Evolutionary conservation across 2,113 vertebrate genomes (phyloP), one percentile per base, ranked within the genome.

Genomic region (Alosa alosa): DNA sequence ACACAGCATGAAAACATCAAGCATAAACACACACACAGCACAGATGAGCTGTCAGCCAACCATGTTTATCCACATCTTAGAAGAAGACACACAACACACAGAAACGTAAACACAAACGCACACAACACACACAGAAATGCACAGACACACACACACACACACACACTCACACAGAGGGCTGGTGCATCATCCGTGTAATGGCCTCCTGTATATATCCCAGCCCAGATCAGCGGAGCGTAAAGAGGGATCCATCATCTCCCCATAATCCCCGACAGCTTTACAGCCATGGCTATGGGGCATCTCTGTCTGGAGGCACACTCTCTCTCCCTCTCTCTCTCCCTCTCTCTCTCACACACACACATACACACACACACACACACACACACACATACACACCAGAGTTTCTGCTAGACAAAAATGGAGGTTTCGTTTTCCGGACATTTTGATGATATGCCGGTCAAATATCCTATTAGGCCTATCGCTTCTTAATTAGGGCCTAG

Each of bases 251-350:
- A 87, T 95, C 93, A 93, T 92, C 87, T 87, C 44, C 85, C 91
- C 90, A 90, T 93, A 91, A 94, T 92, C 90, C 86, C 86, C 86
- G 92, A 90, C 89, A 93, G 91, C 94, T 93, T 92, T 90, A 93
- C 89, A 81, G 88, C 57, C n/a, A 47, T 75, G 55, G 87, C 87
- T 91, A 89, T 90, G 91, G 91, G 88, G 87, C 82, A 36, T 87
- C 86, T 87, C 86, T 36, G 87, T 88, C 87, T 89, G 88, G 88
- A 89, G 89, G 13, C 64, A 31, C n/a, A 72, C 25, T 36, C 64
- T 36, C 64, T 3, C n/a, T 36, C 64, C 0, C n/a, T 13, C 50
- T 49, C 47, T 6, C 11, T 49, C 7, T 13, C 47, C 8, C 47
- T 15, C 13, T 15, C 50, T 15, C 50, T 15, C 10, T 13, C 11